These are phyloP conservation scores for Eubucco bourcierii DNA, from an alignment of 2,113 vertebrate species.

Conservation along the genomic window DNA sequence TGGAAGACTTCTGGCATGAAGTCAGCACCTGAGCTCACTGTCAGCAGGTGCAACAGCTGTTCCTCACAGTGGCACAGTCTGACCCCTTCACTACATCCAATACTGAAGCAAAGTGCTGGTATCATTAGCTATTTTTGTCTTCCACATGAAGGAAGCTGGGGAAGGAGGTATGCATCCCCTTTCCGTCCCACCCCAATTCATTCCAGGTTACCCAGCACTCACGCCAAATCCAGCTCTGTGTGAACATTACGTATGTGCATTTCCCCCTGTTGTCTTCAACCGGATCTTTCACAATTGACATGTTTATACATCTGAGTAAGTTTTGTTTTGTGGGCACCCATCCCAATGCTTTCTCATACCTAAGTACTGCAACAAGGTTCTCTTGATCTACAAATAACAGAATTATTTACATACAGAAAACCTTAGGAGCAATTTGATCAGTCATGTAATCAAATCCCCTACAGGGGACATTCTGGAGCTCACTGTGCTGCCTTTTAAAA, in stretches of 20 bases:
- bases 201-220: background rate
- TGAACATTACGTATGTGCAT: background rate
- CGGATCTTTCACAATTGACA: background rate
- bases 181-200: background rate
- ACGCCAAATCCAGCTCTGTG: background rate
- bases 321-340: background rate
- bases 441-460: background rate
- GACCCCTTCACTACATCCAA: background rate
- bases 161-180: background rate
- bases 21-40: background rate
- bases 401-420: background rate
- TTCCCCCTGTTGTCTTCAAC: background rate
- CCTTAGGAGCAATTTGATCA: background rate
- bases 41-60: background rate
- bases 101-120: background rate
- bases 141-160: background rate
- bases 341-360: rapidly evolving
- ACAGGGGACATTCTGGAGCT: background rate
- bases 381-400: background rate
- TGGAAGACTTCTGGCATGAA: background rate
- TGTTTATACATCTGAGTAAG: background rate
- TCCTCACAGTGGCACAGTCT: background rate
- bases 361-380: background rate
- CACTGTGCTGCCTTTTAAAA: background rate
- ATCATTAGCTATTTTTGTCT: background rate